Conservation (phyloP, 2,797 vertebrate species). For the Florisuga fusca region DNA sequence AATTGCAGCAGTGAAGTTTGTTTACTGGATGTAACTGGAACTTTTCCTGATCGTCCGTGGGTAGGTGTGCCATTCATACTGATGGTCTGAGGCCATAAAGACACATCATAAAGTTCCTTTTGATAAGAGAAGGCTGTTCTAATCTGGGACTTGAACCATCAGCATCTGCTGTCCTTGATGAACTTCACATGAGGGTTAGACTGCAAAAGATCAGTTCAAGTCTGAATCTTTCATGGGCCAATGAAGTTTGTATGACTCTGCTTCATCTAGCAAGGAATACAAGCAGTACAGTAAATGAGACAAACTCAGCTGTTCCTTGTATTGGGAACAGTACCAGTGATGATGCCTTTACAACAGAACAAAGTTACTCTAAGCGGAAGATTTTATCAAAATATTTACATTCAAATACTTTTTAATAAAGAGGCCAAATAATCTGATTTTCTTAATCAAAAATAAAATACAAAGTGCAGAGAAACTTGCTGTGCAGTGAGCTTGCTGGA, state of each 20-base stretch:
- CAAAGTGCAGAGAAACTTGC: neutral
- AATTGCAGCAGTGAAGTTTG: constrained; percentile 27
- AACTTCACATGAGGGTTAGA: neutral
- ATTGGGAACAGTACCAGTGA: neutral
- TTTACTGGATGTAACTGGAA: constrained; percentile 24
- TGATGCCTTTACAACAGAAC: neutral
- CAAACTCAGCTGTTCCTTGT: neutral
- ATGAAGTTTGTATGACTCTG: constrained; percentile 10
- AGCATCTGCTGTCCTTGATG: neutral
- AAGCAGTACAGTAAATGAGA: neutral
- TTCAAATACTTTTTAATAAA: neutral
- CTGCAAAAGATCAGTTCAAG: neutral
- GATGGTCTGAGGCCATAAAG: constrained; percentile 1
- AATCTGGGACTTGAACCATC: neutral
- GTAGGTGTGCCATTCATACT: neutral
- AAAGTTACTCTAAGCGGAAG: neutral
- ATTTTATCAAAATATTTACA: neutral
- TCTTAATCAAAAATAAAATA: neutral
- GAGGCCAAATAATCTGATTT: neutral
- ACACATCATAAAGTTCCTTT: neutral
- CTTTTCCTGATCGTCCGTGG: constrained; percentile 2
- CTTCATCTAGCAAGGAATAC: neutral
- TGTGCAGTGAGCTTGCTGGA: neutral
- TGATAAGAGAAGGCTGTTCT: neutral
- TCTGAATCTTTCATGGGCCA: constrained; percentile 8